Base-by-base conservation (phyloP, 2,797 vertebrate species). In the Galagoides demidoff region DNA sequence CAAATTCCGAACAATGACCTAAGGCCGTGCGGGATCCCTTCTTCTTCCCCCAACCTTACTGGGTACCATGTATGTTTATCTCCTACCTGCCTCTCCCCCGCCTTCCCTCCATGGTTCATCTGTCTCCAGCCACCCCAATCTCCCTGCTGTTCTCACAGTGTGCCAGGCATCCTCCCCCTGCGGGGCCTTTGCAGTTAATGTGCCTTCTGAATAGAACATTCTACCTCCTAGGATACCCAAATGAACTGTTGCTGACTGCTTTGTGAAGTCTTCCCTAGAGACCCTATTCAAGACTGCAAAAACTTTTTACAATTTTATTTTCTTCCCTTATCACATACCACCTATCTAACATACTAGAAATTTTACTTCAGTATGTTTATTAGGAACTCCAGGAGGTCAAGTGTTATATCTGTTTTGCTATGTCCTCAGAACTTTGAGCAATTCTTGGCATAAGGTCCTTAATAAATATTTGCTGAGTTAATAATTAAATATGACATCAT, bases 1-100 rank as follows among this genome's bases (percentile, higher is more conserved):
- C 91, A 91, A 96, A 97, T 97, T 97, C 96, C 29, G 0, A 49
- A 77, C 70, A 77, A 64, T 93, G 90, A 95, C 92, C 90, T 81
- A 57, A 66, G 37, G 17, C 39, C 71, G 31, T 43, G 25, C 2
- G 31, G 61, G 43, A 57, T 77, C 17, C 64, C 25, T 83, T 14
- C 7, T 4, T 61, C 6, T 68, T n/a, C 22, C 5, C 45, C 2
- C 20, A 43, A 43, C 23, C 45, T 23, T 14, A 31, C 22, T 1
- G 7, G 27, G 49, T 16, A 55, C 49, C 19, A 66, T 1, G 13
- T 2, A 57, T 52, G 59, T 59, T 25, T 19, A 70, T 83, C 27
- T 91, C 25, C 23, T 63, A 55, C 23, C 34, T 6, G 2, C 20
- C 68, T 16, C 39, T 43, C 25, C 34, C 39, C 3, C 1, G 0